Conservation (phyloP, 2,888 invertebrate species). For the Eulithis prunata region DNA sequence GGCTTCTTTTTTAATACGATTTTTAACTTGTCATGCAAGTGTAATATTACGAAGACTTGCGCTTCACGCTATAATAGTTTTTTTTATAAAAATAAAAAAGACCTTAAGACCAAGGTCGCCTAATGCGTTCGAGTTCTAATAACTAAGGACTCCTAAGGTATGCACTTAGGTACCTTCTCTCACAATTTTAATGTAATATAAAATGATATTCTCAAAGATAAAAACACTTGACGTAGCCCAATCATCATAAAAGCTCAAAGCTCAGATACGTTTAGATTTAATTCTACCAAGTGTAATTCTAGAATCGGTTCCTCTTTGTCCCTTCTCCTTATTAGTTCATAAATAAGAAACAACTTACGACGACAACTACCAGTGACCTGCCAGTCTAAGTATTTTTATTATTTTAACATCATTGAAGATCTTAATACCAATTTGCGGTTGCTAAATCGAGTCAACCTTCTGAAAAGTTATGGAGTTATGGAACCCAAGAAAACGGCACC, state of each 20-base stretch:
- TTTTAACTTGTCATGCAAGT: no score
- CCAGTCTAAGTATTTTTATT: neutral
- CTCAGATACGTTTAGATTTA: neutral
- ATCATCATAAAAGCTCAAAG: conserved; percentile 7
- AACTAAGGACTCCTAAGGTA: neutral
- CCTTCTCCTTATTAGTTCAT: no score
- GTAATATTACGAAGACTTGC: no score
- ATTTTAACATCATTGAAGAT: conserved; percentile 1
- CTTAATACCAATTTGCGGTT: conserved; percentile 1
- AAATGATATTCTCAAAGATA: neutral
- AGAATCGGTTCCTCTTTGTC: no score
- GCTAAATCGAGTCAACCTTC: conserved; percentile 28
- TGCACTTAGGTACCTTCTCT: no score
- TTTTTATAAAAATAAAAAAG: no score
- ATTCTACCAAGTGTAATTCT: no score
- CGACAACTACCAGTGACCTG: neutral
- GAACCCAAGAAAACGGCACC: conserved; percentile 32
- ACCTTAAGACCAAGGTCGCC: no score
- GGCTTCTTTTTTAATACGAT: no score
- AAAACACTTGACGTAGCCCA: neutral
- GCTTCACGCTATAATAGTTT: no score
- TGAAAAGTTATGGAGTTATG: conserved; percentile 23
- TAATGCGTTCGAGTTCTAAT: neutral
- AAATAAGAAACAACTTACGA: neutral
- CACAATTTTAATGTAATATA: no score